Evolutionary conservation across 2,113 vertebrate genomes (phyloP), one percentile per base, ranked within the genome.

Genomic region (Cololabis saira): DNA sequence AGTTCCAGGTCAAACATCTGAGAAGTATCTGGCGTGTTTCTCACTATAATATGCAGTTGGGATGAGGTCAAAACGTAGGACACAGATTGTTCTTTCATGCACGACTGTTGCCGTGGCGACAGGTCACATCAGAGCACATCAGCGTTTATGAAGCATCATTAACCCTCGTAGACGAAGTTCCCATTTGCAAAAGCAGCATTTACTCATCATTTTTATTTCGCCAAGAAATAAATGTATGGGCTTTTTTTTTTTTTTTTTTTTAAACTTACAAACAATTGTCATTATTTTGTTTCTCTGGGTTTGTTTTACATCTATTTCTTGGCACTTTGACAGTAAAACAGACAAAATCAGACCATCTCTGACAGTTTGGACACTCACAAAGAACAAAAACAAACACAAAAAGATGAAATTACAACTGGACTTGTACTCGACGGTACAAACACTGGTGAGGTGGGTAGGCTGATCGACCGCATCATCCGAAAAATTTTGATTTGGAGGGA

Each of bases 201-300:
- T 43, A 19, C 24, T 59, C n/a, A 47, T 27, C 13, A 8, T 3
- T 72, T 65, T 69, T 56, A 44, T 50, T 79, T 61, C 57, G 45
- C 18, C 50, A 71, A 76, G 71, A 82, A 76, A 70, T 75, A 68
- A 71, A 60, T n/a, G n/a, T n/a, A n/a, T 27, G 0, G 9, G 27
- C 43, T 30, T 27, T 44, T 53, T 47, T 24, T 33, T 30, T 15
- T n/a, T n/a, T 48, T 24, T n/a, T n/a, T n/a, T n/a, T n/a, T n/a
- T n/a, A 37, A 14, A 33, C 24, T 61, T 58, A 42, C n/a, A 78
- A 75, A 67, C 56, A 2, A 27, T 33, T 64, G 44, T 16, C 12
- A 37, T 9, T 54, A 8, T 1, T 41, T 41, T 33, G 24, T 27
- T 27, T 27, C 5, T 27, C 5, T 27, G 24, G n/a, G n/a, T n/a